Conservation (phyloP, 2,888 invertebrate genomes). For the Dicranocentrus wangi region DNA sequence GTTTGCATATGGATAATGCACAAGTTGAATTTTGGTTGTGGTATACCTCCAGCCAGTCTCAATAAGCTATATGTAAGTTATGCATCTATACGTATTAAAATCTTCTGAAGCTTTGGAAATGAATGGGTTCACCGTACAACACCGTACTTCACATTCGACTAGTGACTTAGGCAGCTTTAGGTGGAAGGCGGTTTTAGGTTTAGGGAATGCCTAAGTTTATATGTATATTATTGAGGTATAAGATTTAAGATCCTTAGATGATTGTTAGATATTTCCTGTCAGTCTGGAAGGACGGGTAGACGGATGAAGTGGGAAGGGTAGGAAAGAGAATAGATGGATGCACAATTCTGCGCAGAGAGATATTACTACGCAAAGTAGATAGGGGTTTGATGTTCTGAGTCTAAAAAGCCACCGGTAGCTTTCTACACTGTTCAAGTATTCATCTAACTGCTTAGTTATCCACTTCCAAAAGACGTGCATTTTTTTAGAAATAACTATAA, state of each 20-base stretch:
- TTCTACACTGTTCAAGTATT: constrained; percentile 23
- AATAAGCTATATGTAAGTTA: not conserved
- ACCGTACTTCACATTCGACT: constrained; percentile 14
- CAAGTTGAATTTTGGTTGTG: not conserved
- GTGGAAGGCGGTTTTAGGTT: not conserved
- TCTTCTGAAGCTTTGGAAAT: constrained; percentile 56
- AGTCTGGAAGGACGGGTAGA: constrained; percentile 53
- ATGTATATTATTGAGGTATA: no score
- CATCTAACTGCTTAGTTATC: constrained; percentile 35
- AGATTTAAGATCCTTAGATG: no score
- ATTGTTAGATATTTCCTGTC: no score
- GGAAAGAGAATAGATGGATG: constrained; percentile 23
- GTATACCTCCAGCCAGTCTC: no score
- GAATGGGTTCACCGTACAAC: constrained; percentile 52
- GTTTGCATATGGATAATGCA: not conserved
- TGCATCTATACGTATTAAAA: constrained; percentile 27
- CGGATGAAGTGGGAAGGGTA: constrained; percentile 36
- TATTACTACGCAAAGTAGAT: constrained; percentile 39
- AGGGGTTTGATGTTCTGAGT: constrained; percentile 3
- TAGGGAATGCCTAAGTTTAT: no score
- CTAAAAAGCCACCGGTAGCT: constrained; percentile 7
- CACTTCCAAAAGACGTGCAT: not conserved
- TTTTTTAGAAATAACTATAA: no score
- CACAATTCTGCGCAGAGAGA: constrained; percentile 11
- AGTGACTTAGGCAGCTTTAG: constrained; percentile 37